Base-by-base conservation (phyloP, 1,140 invertebrate species). In the Halesus radiatus region DNA sequence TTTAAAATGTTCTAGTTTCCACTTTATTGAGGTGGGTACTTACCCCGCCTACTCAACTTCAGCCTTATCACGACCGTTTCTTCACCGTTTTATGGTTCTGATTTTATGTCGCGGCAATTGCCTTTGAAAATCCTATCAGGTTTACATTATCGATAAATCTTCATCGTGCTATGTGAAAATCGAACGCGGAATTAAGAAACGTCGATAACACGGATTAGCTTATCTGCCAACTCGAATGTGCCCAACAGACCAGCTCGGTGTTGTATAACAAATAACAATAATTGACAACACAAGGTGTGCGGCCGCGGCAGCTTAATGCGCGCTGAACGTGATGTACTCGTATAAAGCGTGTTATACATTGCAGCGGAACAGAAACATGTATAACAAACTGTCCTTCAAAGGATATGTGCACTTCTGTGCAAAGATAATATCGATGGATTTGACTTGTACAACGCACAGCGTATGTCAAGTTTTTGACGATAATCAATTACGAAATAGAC, bases 141-240 rank as follows among this genome's bases (percentile, higher is more conserved):
- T 77, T 83, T 80, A 79, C 70, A 56, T 64, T 83, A 83, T 83
- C 81, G 72, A 83, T 80, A 76, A 83, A 83, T 83, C 79, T 83
- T 80, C 79, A 80, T 80, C 62, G 81, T 72, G 75, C 73, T 75
- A 75, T 83, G 77, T 80, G 74, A 80, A 82, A 79, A 80, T 80
- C 81, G 81, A 83, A 80, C 79, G 75, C 20, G 80, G 66, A 80
- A 82, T 82, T 80, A 83, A 83, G 79, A 78, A 60, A 62, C 54
- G 6, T 15, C 72, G 81, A 83, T 83, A 83, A 83, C 73, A 60
- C 23, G 79, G 81, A 83, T 83, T 83, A 83, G 74, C 79, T 83
- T 83, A 83, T 83, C 81, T 52, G 37, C 5, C 26, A 45, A 45
- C 37, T 45, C 37, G 37, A 45, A 45, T 45, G 37, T 45, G 76